A percentile compares a stretch with the other conserved stretches of the same genome.
Evolutionary conservation across 2,797 vertebrate genomes (phyloP).

Genomic region (Bufotes viridis): DNA sequence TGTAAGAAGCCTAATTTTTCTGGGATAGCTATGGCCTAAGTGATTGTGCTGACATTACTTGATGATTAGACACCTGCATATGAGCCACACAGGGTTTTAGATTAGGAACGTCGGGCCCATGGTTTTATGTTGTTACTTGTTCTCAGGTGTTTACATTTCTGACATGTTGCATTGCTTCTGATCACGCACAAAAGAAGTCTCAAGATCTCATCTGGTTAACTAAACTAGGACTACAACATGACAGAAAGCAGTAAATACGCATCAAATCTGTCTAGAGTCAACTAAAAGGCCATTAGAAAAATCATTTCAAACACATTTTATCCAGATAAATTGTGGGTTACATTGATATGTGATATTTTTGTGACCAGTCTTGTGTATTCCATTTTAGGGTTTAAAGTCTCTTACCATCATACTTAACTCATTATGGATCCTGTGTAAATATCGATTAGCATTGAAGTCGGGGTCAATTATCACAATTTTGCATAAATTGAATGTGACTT

Average conservation of each 20-base stretch:
- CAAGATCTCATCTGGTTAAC: neutral
- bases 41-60: neutral
- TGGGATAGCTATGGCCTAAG: neutral
- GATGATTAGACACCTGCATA: neutral
- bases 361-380: neutral
- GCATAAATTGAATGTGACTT: conserved; percentile 41
- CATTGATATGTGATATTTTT: neutral
- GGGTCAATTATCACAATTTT: conserved; percentile 41
- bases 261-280: neutral
- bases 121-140: neutral
- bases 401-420: conserved; percentile 4
- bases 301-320: neutral
- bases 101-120: neutral
- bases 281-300: neutral
- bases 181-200: neutral
- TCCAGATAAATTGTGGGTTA: neutral
- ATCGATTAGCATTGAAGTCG: conserved; percentile 46
- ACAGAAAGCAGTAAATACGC: neutral
- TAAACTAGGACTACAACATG: neutral
- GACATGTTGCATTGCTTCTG: conserved; percentile 30
- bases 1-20: neutral
- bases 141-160: conserved; percentile 14
- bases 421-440: conserved; percentile 22
- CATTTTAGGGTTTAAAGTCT: neutral
- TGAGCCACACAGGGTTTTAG: too few species aligned